phyloP scores from a whole-genome alignment of 2,797 vertebrate species.

The Epinephelus awoara region DNA sequence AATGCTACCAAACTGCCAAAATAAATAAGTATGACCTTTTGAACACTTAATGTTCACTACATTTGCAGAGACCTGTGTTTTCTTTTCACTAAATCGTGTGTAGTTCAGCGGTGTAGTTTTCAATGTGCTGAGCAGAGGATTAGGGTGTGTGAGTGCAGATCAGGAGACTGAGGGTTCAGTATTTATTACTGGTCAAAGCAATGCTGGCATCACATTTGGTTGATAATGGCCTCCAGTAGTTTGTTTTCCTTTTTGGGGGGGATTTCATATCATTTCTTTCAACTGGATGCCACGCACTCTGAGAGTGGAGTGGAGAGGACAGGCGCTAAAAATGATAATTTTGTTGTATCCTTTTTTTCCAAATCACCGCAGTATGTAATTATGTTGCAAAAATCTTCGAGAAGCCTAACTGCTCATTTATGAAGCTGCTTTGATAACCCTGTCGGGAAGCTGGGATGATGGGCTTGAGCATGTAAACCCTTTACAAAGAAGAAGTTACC shows the following conservation, averaged over 20 bases:
- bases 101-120: conserved; percentile 18
- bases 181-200: conserved; percentile 41
- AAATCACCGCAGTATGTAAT: conserved; percentile 54
- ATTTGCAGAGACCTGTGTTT: conserved; percentile 13
- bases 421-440: conserved; percentile 48
- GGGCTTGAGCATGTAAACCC: conserved; percentile 29
- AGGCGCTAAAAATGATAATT: conserved; percentile 36
- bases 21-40: neutral
- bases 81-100: conserved; percentile 4
- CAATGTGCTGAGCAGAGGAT: neutral
- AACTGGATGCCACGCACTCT: conserved; percentile 10
- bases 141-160: conserved; percentile 13
- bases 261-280: conserved; percentile 35
- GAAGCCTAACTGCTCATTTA: conserved; percentile 50
- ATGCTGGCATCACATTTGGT: conserved; percentile 34
- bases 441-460: conserved; percentile 43
- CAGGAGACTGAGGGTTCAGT: conserved; percentile 3
- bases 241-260: conserved; percentile 25
- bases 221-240: conserved; percentile 35
- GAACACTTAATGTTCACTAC: neutral
- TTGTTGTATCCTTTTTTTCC: conserved; percentile 45
- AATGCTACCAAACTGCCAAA: conserved; percentile 13
- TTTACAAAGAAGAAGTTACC: conserved; percentile 23
- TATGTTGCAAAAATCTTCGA: conserved; percentile 52
- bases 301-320: conserved; percentile 3